These are phyloP conservation scores for Phlogophora meticulosa DNA, from an alignment of 2,888 invertebrate species.

Conservation along the genomic window DNA sequence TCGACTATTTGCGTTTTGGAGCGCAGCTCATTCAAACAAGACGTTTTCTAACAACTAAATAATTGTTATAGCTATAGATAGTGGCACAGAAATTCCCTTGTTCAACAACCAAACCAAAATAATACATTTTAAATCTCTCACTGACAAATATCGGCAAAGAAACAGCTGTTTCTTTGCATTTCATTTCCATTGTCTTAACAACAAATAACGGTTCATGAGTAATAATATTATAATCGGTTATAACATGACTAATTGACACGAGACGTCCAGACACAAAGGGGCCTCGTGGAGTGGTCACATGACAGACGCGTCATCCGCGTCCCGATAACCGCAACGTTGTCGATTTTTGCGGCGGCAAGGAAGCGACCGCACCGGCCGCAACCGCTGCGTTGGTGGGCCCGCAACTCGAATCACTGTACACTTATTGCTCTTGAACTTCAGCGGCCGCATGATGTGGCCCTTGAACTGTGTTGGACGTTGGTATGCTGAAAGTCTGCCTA, in stretches of 20 bases:
- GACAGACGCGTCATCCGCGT: conserved; percentile 63
- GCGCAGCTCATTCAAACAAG: too few relatives aligned
- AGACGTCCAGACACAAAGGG: conserved; percentile 59
- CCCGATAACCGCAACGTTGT: conserved; percentile 74
- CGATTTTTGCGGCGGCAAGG: conserved; percentile 73
- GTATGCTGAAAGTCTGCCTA: too few relatives aligned
- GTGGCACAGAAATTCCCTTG: too few relatives aligned
- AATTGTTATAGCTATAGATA: too few relatives aligned
- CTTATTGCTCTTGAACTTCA: conserved; percentile 42
- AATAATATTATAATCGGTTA: conserved; percentile 3
- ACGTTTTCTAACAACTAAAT: too few relatives aligned
- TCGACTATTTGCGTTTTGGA: too few relatives aligned
- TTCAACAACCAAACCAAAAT: too few relatives aligned
- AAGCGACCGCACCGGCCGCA: conserved; percentile 49
- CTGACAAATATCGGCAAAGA: too few relatives aligned
- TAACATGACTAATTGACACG: conserved; percentile 36
- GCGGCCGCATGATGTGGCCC: conserved; percentile 15
- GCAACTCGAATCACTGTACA: conserved; percentile 22
- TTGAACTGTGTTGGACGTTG: background rate
- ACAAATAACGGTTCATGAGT: background rate
- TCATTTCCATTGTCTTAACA: too few relatives aligned
- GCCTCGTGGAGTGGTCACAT: conserved; percentile 73
- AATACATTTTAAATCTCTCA: too few relatives aligned
- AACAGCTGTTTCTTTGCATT: too few relatives aligned
- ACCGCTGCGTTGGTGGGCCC: conserved; percentile 18